A percentile compares a stretch with the other conserved stretches of the same genome.
phyloP scores from a whole-genome alignment of 1,140 invertebrate species.

The Cyclina sinensis region DNA sequence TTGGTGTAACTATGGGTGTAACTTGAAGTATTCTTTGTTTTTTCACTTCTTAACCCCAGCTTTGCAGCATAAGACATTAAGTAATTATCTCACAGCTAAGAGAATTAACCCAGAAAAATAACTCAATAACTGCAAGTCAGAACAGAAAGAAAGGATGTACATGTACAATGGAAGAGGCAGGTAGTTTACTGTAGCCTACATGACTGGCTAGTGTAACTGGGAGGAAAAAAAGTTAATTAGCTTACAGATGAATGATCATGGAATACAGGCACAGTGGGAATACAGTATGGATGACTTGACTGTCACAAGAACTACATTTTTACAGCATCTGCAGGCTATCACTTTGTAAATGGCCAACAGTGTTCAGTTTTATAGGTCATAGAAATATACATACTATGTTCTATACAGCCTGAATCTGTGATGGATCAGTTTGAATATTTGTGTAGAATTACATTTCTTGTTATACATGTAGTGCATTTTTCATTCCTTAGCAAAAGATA shows the following conservation, averaged over 20 bases:
- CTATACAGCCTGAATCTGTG: no score
- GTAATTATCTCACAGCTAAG: not conserved
- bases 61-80: not conserved
- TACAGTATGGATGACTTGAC: not conserved
- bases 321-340: not conserved
- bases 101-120: not conserved
- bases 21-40: not conserved
- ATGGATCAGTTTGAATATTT: no score
- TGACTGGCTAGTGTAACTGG: not conserved
- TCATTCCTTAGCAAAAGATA: no score
- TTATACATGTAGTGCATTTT: no score
- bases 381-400: no score
- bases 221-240: conserved; percentile 12
- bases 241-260: conserved; percentile 10
- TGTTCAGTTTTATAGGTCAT: no score
- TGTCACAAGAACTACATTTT: not conserved
- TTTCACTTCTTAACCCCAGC: not conserved
- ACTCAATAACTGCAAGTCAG: not conserved
- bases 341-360: no score
- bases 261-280: conserved; percentile 6
- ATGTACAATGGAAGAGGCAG: not conserved
- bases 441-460: no score
- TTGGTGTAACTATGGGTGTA: no score
- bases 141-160: not conserved
- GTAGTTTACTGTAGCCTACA: not conserved